A percentile compares a stretch with the other conserved stretches of the same genome.
Evolutionary conservation across 2,797 vertebrate genomes (phyloP).

Genomic region (Meda fulgida): DNA sequence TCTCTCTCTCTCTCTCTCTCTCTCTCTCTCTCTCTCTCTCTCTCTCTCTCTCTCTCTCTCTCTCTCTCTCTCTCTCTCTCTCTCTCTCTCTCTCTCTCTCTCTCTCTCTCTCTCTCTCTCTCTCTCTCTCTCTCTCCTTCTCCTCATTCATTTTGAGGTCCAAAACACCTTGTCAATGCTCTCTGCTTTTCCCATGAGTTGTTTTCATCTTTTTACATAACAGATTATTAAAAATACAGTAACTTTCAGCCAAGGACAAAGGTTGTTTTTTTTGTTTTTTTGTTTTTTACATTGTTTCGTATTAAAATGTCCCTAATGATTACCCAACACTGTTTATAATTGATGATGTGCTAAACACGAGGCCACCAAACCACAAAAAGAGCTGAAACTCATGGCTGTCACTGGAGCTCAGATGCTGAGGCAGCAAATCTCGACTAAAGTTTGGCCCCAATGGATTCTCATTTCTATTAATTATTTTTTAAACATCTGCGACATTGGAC

Average conservation of each 20-base stretch:
- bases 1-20: not conserved
- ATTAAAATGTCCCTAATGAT: conserved; percentile 38
- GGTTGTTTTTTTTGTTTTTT: not conserved
- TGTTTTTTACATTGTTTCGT: conserved; percentile 1
- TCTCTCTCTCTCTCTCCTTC: not conserved
- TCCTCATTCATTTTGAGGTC: not conserved
- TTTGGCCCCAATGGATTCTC: not conserved
- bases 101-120: not conserved
- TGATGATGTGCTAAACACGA: conserved; percentile 46
- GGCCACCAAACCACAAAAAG: conserved; percentile 3
- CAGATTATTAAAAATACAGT: conserved; percentile 52
- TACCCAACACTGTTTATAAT: conserved; percentile 47
- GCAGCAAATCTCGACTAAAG: not conserved
- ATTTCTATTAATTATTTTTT: not conserved
- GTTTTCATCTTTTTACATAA: conserved; percentile 24
- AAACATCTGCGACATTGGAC: not conserved
- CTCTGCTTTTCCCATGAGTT: conserved; percentile 45
- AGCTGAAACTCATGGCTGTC: conserved; percentile 16
- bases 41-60: not conserved
- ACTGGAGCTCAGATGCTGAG: conserved; percentile 33
- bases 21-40: not conserved
- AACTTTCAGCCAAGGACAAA: conserved; percentile 29
- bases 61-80: not conserved
- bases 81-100: not conserved
- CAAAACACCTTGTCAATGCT: conserved; percentile 8